Conservation (phyloP, 2,888 invertebrate genomes). For the Pristionchus arcanus region DNA sequence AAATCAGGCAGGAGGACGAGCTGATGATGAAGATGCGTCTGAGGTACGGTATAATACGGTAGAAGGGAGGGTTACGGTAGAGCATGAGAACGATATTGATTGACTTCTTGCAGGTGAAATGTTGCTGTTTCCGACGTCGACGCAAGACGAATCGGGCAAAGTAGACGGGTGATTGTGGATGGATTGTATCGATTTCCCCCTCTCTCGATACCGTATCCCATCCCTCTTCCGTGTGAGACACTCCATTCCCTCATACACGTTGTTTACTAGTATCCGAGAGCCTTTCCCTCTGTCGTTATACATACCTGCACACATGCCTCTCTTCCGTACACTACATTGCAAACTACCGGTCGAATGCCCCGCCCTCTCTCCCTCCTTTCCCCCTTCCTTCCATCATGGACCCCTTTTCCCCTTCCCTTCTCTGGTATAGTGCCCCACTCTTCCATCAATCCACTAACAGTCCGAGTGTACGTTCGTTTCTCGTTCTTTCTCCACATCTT, state of each 20-base stretch:
- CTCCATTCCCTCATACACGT: background rate
- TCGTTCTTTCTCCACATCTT: slow-evolving; percentile 41
- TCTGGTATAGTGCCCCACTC: background rate
- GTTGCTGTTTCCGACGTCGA: slow-evolving; percentile 78
- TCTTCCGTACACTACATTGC: slow-evolving; percentile 58
- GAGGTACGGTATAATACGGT: slow-evolving; percentile 62
- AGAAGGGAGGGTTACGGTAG: background rate
- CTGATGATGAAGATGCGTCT: slow-evolving; percentile 65
- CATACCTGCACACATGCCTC: background rate
- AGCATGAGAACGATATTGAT: background rate
- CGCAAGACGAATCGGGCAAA: slow-evolving; percentile 46
- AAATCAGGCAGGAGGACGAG: slow-evolving; percentile 61
- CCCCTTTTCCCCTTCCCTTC: background rate
- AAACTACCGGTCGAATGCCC: slow-evolving; percentile 1
- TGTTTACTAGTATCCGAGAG: slow-evolving; percentile 13
- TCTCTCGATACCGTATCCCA: slow-evolving; percentile 1
- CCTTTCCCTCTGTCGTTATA: slow-evolving; percentile 6
- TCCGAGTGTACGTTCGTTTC: slow-evolving; percentile 27
- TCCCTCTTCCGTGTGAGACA: background rate
- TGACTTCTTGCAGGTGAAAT: slow-evolving; percentile 68
- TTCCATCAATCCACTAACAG: slow-evolving; percentile 27
- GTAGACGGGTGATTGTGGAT: slow-evolving; percentile 32
- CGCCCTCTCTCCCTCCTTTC: background rate
- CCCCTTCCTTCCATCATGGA: background rate
- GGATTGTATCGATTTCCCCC: slow-evolving; percentile 11